Base-by-base conservation (phyloP, 1,140 invertebrate species). In the Drosophila arizonae region DNA sequence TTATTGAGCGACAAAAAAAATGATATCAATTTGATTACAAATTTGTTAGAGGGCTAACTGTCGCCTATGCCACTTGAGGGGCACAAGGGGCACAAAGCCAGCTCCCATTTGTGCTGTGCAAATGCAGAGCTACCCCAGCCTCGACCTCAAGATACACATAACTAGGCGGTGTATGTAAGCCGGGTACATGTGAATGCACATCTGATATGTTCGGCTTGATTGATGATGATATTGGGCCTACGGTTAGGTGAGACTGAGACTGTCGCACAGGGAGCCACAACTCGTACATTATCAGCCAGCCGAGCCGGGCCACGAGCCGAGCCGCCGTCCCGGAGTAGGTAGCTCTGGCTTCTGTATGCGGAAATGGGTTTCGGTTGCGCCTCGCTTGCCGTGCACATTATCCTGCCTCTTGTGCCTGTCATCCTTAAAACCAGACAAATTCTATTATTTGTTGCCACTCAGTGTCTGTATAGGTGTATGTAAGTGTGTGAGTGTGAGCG, bases 191-290 rank as follows among this genome's bases (percentile, higher is more conserved):
- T 73, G 71, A 76, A 87, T 85, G 82, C 79, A 86, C 85, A 87
- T 85, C 81, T 60, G 81, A 86, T 87, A 77, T 63, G 76, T 73
- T 78, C 69, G 30, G 64, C 54, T 81, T 86, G 82, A 86, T 87
- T 86, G 82, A 86, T 86, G 81, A 76, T 79, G 79, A 87, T 86
- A 87, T 66, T 80, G 72, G 63, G 67, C 56, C 75, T 67, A 68
- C 41, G 28, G 24, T 45, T 62, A 69, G 57, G 58, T 57, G n/a
- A 43, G 55, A 15, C 39, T 21, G 54, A 30, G 55, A 24, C 39
- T 30, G 64, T 15, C 56, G 36, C 54, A 56, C 30, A n/a, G 55
- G 64, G 30, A 39, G 15, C 41, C 57, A 50, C 33, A 56, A 41
- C 65, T 39, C 39, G 54, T 61, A 33, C 39, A 66, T 66, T 72